Conservation (phyloP, 1,140 invertebrate species). For the Dryas iulia region DNA sequence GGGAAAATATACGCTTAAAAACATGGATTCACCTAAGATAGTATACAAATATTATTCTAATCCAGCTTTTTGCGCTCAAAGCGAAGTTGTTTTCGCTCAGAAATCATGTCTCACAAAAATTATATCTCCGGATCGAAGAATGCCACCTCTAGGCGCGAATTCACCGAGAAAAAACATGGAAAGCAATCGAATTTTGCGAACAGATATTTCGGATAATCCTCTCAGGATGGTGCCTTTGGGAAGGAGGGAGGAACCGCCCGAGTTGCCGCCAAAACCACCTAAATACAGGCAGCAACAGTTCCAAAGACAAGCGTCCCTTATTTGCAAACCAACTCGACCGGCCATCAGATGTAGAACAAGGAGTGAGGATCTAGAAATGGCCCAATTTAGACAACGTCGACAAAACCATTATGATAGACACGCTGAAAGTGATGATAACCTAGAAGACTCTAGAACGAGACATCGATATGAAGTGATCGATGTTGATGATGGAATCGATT, state of each 20-base stretch:
- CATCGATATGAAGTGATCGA: constrained; percentile 81
- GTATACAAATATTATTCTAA: constrained; percentile 85
- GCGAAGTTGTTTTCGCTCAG: constrained; percentile 82
- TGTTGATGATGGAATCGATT: constrained; percentile 79
- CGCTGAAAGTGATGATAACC: constrained; percentile 47
- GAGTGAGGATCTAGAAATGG: constrained; percentile 74
- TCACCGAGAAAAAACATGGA: constrained; percentile 57
- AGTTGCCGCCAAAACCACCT: constrained; percentile 67
- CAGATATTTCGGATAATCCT: constrained; percentile 79
- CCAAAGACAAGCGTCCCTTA: constrained; percentile 63
- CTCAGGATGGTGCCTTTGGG: constrained; percentile 59
- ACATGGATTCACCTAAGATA: constrained; percentile 78
- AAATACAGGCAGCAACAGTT: constrained; percentile 58
- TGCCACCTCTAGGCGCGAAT: constrained; percentile 68
- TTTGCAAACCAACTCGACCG: constrained; percentile 56
- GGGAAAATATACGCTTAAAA: constrained; percentile 53
- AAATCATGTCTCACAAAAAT: constrained; percentile 67
- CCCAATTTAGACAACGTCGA: constrained; percentile 52
- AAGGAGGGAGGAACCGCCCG: constrained; percentile 62
- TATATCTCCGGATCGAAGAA: constrained; percentile 52
- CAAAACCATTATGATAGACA: constrained; percentile 15
- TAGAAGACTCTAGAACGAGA: constrained; percentile 56
- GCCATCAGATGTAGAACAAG: constrained; percentile 58
- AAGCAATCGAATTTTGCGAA: constrained; percentile 62
- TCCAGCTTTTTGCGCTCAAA: constrained; percentile 88